Percentiles rank a stretch among this genome's conserved stretches.
These are phyloP conservation scores for Palythoa grandiflora DNA, from an alignment of 92 coral and sea anemone genomes.

Conservation along the genomic window DNA sequence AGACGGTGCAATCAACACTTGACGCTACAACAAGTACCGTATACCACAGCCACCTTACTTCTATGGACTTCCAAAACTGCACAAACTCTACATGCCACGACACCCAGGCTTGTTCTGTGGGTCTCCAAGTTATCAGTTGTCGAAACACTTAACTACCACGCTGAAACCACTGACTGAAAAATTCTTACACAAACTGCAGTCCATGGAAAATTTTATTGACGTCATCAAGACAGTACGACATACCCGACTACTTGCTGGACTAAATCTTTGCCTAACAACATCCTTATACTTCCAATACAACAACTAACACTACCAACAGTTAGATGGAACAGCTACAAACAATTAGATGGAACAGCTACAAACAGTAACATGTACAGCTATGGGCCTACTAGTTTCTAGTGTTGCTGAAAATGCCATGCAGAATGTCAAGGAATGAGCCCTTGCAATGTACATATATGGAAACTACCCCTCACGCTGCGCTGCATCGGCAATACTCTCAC, in stretches of 20 bases:
- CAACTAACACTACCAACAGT: conserved; percentile 53
- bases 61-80: conserved; percentile 64
- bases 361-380: conserved; percentile 5
- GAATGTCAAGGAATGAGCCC: background rate
- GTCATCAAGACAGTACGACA: conserved; percentile 50
- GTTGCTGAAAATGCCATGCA: conserved; percentile 25
- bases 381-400: conserved; percentile 49
- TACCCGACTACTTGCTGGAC: conserved; percentile 53
- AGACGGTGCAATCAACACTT: conserved; percentile 47
- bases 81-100: conserved; percentile 66
- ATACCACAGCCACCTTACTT: conserved; percentile 65
- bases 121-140: conserved; percentile 61
- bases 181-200: background rate
- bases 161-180: conserved; percentile 44
- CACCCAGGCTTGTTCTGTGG: conserved; percentile 62
- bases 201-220: conserved; percentile 48
- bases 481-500: conserved; percentile 22
- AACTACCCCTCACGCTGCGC: conserved; percentile 13
- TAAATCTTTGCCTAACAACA: conserved; percentile 34
- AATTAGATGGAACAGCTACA: too few relatives aligned
- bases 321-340: conserved; percentile 7
- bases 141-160: conserved; percentile 48
- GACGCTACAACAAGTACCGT: conserved; percentile 39
- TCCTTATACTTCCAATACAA: conserved; percentile 48
- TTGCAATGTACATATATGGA: background rate